Conservation (phyloP, 37 sponge, comb jelly and placozoan genomes). For the Aplysina aerophoba region DNA sequence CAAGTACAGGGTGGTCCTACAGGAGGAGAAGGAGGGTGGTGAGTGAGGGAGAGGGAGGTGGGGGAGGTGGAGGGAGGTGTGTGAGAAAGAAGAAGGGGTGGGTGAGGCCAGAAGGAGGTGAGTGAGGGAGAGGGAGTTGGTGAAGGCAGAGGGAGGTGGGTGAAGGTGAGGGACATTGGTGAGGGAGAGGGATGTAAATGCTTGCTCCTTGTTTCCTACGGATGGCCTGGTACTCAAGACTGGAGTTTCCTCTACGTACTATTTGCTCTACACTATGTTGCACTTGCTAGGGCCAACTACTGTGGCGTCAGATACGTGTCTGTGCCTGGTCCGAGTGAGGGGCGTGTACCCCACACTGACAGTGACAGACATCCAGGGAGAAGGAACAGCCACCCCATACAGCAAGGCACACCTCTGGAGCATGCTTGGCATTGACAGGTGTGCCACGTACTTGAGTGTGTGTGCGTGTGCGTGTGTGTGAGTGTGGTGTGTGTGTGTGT, state of each 20-base stretch:
- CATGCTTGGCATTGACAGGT: slow-evolving; percentile 83
- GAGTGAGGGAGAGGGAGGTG: too few relatives aligned
- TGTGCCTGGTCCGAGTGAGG: slow-evolving; percentile 47
- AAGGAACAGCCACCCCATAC: slow-evolving; percentile 38
- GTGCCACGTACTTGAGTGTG: neutral
- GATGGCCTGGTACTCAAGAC: neutral
- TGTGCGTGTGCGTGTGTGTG: neutral
- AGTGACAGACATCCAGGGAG: slow-evolving; percentile 66
- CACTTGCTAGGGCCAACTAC: neutral
- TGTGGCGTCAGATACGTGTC: slow-evolving; percentile 6
- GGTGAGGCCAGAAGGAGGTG: too few relatives aligned
- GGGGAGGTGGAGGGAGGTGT: too few relatives aligned
- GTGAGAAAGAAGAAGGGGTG: too few relatives aligned
- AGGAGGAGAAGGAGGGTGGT: too few relatives aligned
- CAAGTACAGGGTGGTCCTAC: slow-evolving; percentile 47
- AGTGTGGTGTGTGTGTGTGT: slow-evolving; percentile 11
- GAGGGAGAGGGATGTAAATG: too few relatives aligned
- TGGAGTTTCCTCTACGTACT: neutral
- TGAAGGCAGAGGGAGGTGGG: too few relatives aligned
- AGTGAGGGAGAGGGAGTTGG: too few relatives aligned
- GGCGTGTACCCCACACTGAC: slow-evolving; percentile 81
- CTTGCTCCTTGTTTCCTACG: neutral
- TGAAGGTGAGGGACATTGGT: too few relatives aligned
- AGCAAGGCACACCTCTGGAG: slow-evolving; percentile 86
- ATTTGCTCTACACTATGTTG: too few relatives aligned